Evolutionary conservation across 2,888 invertebrate genomes (phyloP), one percentile per base, ranked within the genome.

Genomic region (Argynnis bischoffii): DNA sequence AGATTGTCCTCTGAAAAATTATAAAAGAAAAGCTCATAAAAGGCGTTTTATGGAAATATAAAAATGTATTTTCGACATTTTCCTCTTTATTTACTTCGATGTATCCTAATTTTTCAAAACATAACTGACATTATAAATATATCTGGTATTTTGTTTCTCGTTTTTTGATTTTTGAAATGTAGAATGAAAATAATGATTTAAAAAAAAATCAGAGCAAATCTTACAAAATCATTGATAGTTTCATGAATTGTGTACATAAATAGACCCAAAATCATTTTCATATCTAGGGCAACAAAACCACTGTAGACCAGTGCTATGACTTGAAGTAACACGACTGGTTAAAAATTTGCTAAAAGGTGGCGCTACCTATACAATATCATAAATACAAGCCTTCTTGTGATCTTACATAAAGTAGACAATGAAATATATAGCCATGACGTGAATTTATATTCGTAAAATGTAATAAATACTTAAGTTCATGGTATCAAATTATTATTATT

Each of bases 21-120:
- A 53, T 53, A 53, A 53, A 53, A 53, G 53, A 53, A 53, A 13
- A 53, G 53, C 64, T 64, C 55, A 14, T 55, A 55, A 64, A 64
- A 64, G 64, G 64, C 55, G 64, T 55, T 64, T 64, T 48, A 64
- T 50, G 64, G 64, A 64, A 56, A 64, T 64, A 56, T 56, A 64
- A 63, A 16, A 63, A n/a, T 63, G 2, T 18, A 11, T 63, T 41
- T 64, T 56, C n/a, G 13, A 64, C 14, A 64, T 56, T 64, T 64
- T 64, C 41, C 64, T 51, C 35, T 64, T 11, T 48, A 56, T 64
- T 64, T 48, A 56, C 50, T 64, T 56, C 56, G 48, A 63, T 55
- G 11, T 63, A 55, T 46, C 46, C 18, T 55, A 41, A 11, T 47
- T 56, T 55, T 35, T 64, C 56, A 8, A 48, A 63, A 56, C 3